Percentiles rank a stretch among this genome's conserved stretches.
phyloP scores from a whole-genome alignment of 2,113 vertebrate genomes.

The Protobothrops mucrosquamatus region DNA sequence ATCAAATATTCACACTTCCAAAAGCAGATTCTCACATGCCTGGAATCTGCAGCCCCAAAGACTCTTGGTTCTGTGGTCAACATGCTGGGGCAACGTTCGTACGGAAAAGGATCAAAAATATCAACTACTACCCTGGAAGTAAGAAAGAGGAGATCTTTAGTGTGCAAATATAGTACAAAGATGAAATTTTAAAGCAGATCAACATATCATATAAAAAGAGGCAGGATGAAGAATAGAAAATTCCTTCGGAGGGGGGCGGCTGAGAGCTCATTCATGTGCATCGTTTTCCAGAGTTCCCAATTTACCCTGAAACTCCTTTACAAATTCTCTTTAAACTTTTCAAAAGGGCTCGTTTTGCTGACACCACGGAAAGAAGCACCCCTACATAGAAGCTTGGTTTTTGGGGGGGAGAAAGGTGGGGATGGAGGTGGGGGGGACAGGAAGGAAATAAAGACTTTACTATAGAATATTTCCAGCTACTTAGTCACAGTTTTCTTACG shows the following conservation, averaged over 20 bases:
- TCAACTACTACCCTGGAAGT: slow-evolving; percentile 4
- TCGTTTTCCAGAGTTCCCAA: slow-evolving; percentile 35
- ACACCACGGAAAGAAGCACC: slow-evolving; percentile 51
- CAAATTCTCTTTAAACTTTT: slow-evolving; percentile 61
- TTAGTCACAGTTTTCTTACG: slow-evolving; percentile 25
- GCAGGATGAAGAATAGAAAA: slow-evolving; percentile 38
- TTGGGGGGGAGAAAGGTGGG: slow-evolving; percentile 31
- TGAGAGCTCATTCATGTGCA: background rate
- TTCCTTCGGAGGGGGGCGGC: slow-evolving; percentile 8
- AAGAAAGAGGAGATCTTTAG: slow-evolving; percentile 40
- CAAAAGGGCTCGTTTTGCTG: slow-evolving; percentile 60
- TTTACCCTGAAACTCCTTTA: slow-evolving; percentile 60
- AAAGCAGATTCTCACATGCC: background rate
- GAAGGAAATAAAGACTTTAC: slow-evolving; percentile 39
- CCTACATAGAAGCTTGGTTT: slow-evolving; percentile 36
- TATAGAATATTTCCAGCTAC: slow-evolving; percentile 35
- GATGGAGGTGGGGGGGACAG: slow-evolving; percentile 9
- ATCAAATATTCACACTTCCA: background rate
- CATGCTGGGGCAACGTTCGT: background rate
- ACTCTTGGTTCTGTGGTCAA: background rate
- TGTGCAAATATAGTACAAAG: slow-evolving; percentile 31
- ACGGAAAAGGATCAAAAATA: background rate
- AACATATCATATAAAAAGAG: slow-evolving; percentile 54
- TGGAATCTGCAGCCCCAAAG: background rate
- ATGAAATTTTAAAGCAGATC: slow-evolving; percentile 51